These are phyloP conservation scores for Orius insidiosus DNA, from an alignment of 1,140 invertebrate genomes.

Conservation along the genomic window DNA sequence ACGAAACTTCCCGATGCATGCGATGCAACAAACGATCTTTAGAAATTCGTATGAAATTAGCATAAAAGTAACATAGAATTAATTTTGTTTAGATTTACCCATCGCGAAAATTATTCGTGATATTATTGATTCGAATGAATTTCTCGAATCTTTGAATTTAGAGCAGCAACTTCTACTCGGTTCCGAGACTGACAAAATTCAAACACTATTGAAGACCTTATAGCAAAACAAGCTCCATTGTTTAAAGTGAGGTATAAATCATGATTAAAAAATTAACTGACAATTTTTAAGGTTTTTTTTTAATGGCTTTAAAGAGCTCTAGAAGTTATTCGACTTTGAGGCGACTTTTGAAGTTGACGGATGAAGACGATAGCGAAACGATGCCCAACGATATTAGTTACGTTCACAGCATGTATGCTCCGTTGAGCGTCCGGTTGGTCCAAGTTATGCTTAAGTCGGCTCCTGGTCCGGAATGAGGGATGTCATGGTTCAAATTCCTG, in stretches of 20 bases:
- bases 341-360: constrained; percentile 58
- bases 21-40: constrained; percentile 73
- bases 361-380: constrained; percentile 72
- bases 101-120: constrained; percentile 62
- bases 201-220: constrained; percentile 78
- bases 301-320: constrained; percentile 7
- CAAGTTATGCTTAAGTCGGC: constrained; percentile 68
- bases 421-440: constrained; percentile 72
- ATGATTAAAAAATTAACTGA: background rate
- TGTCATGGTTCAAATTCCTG: constrained; percentile 43
- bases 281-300: constrained; percentile 30
- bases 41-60: constrained; percentile 37
- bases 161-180: constrained; percentile 89
- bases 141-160: constrained; percentile 44
- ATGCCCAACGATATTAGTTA: constrained; percentile 80
- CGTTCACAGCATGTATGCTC: constrained; percentile 86
- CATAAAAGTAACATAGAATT: too few species aligned
- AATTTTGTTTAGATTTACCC: constrained; percentile 40
- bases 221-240: constrained; percentile 64
- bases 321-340: constrained; percentile 29
- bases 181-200: constrained; percentile 74
- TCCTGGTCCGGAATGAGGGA: constrained; percentile 59
- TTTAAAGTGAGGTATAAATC: constrained; percentile 35
- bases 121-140: constrained; percentile 42
- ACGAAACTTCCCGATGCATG: constrained; percentile 73